Conservation (phyloP, 1,140 invertebrate genomes). For the Stratiolaelaps scimitus region DNA sequence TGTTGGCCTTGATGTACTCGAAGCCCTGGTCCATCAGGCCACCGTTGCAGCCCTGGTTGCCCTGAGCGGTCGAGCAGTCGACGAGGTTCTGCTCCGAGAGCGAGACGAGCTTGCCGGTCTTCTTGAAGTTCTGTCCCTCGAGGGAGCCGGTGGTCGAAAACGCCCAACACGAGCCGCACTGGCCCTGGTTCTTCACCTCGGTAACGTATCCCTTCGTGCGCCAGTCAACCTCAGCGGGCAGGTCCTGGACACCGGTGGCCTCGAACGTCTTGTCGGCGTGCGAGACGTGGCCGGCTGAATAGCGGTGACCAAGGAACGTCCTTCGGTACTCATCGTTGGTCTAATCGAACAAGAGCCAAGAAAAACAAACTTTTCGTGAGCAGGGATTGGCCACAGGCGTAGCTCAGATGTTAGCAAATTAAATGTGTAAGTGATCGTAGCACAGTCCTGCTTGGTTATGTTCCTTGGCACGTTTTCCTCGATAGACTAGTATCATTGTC, state of each 20-base stretch:
- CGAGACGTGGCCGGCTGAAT: not conserved
- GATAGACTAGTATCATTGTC: no score
- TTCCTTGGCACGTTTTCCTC: no score
- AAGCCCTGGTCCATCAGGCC: no score
- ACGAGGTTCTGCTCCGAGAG: no score
- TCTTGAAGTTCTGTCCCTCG: conserved; percentile 35
- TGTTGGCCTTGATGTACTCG: no score
- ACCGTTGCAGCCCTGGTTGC: no score
- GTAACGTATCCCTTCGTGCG: conserved; percentile 43
- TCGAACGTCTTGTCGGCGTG: conserved; percentile 32
- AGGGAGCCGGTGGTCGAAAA: conserved; percentile 40
- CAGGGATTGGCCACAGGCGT: no score
- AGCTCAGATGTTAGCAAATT: no score
- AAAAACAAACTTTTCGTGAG: no score
- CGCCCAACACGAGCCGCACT: conserved; percentile 42
- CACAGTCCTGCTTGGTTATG: no score
- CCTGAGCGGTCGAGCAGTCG: conserved; percentile 35
- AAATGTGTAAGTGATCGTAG: no score
- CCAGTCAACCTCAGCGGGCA: conserved; percentile 42
- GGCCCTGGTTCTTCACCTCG: conserved; percentile 42
- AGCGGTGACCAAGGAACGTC: not conserved
- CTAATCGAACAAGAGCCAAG: no score
- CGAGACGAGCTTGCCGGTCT: conserved; percentile 35
- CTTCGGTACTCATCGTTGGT: not conserved
- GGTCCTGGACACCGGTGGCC: conserved; percentile 11